Evolutionary conservation across 2,797 vertebrate species (phyloP).

Genomic region (Labroides dimidiatus): DNA sequence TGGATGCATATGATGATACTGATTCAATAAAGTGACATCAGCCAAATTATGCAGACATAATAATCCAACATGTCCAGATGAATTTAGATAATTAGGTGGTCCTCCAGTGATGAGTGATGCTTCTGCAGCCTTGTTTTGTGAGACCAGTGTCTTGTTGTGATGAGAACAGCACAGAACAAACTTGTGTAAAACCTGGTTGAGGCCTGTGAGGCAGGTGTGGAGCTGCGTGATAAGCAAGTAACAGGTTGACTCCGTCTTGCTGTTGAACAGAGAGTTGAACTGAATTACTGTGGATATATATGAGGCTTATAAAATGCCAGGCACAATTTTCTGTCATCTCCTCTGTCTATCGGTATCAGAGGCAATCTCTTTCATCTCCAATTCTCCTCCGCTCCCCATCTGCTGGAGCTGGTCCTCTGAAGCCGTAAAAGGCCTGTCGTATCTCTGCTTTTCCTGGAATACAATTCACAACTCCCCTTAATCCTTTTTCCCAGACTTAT

Average conservation of each 20-base stretch:
- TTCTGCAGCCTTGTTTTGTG: slow-evolving; percentile 48
- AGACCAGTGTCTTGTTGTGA: slow-evolving; percentile 32
- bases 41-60: too few relatives aligned
- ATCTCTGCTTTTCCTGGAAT: slow-evolving; percentile 47
- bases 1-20: neutral
- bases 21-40: neutral
- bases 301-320: slow-evolving; percentile 67
- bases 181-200: slow-evolving; percentile 33
- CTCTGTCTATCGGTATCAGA: slow-evolving; percentile 51
- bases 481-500: slow-evolving; percentile 61
- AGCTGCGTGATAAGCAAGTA: slow-evolving; percentile 51
- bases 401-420: slow-evolving; percentile 53
- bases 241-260: slow-evolving; percentile 33
- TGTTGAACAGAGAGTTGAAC: slow-evolving; percentile 27
- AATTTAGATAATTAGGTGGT: slow-evolving; percentile 17
- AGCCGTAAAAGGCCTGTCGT: slow-evolving; percentile 41
- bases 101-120: slow-evolving; percentile 52
- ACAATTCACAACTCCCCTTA: slow-evolving; percentile 12
- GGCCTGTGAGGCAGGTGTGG: slow-evolving; percentile 48
- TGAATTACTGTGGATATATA: slow-evolving; percentile 64
- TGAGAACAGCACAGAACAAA: slow-evolving; percentile 25
- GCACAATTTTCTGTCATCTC: slow-evolving; percentile 53
- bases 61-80: slow-evolving; percentile 44
- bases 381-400: slow-evolving; percentile 52
- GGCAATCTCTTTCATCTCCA: slow-evolving; percentile 63